phyloP scores from a whole-genome alignment of 1,140 invertebrate genomes.

The Camponotus vicinus region DNA sequence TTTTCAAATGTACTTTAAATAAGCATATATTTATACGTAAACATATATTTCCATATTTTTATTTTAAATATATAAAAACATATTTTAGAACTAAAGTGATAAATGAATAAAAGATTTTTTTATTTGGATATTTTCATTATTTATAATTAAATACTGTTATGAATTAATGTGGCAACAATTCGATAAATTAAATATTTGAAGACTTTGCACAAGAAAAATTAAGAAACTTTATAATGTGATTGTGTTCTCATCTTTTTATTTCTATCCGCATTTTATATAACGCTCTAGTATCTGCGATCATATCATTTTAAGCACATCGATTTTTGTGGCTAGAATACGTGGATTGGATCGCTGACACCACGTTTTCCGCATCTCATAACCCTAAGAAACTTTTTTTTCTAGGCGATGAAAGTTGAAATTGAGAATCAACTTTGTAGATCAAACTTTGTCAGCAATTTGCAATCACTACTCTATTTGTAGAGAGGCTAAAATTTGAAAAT shows the following conservation, averaged over 20 bases:
- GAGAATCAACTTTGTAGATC: constrained; percentile 12
- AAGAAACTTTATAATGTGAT: background rate
- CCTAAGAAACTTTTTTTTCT: constrained; percentile 34
- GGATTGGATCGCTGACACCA: background rate
- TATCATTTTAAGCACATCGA: background rate
- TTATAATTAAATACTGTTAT: background rate
- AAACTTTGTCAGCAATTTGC: constrained; percentile 39
- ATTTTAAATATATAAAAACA: background rate
- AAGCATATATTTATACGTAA: too few species aligned
- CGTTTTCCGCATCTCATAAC: constrained; percentile 26
- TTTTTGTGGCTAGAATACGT: constrained; percentile 5
- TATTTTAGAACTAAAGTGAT: background rate
- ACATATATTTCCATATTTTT: background rate
- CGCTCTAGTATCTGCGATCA: background rate
- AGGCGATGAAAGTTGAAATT: constrained; percentile 29
- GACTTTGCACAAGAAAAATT: background rate
- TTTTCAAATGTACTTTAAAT: background rate
- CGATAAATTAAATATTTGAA: background rate
- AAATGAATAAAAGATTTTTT: background rate
- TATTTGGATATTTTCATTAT: constrained; percentile 1
- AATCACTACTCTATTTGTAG: background rate
- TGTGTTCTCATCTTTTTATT: background rate
- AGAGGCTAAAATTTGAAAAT: background rate
- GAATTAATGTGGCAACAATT: background rate
- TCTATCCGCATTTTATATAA: background rate